Base-by-base conservation (phyloP, 2,113 vertebrate species). In the Larimichthys polyactis region DNA sequence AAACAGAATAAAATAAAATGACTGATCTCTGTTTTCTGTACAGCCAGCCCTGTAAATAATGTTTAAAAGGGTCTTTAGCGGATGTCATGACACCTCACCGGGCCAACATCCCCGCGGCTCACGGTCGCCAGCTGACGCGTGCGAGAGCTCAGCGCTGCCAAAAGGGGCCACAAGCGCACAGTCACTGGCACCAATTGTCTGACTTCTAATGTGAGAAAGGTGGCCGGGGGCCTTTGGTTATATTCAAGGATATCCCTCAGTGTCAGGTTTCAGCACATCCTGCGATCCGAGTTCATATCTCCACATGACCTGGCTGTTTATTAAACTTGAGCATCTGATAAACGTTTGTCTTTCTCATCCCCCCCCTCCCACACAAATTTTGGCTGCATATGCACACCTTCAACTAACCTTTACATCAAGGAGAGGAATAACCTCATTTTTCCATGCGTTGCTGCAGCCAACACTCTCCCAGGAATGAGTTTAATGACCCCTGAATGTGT, bases 401-500 rank as follows among this genome's bases (percentile, higher is more conserved):
- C 62, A 70, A 11, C 20, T 46, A 62, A 77, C 69, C 75, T 75
- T 24, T 64, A 67, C 5, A 20, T 40, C 12, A 52, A 11, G 32
- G 32, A 58, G 64, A 40, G 40, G n/a, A 65, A 55, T 52, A 59
- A 87, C 68, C 70, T 71, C 81, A 11, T 64, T 69, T 57, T 63
- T 7, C 54, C 1, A 19, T 24, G 62, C 46, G 4, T n/a, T 55
- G 66, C 77, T 79, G 88, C 86, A 91, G 70, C 63, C 69, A 62
- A 15, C 49, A 48, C 49, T 77, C 88, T 84, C 86, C 16, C 29
- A 88, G 88, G 83, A 78, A 22, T 74, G 32, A 77, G 75, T 71
- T 88, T 78, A 90, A 88, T 89, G 85, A 84, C 79, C 85, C 86
- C 57, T 83, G 73, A 27, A 69, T 83, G 68, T 76, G 71, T 77